Evolutionary conservation across 2,113 vertebrate species (phyloP).

Genomic region (Neogobius melanostomus): DNA sequence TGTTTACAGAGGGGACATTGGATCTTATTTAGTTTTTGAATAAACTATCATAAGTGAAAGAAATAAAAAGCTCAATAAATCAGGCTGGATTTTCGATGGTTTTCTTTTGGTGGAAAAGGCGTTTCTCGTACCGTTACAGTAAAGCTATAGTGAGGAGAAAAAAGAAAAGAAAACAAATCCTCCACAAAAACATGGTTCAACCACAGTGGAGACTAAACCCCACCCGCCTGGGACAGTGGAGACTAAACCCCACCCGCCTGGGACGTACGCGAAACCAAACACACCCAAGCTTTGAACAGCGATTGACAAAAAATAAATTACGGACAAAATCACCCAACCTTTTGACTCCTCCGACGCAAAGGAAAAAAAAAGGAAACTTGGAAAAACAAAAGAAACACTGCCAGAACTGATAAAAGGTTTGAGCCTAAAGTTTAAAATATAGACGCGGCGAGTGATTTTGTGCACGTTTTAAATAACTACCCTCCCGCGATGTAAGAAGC

Average conservation of each 20-base stretch:
- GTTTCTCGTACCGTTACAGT: background rate
- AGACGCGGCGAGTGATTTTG: background rate
- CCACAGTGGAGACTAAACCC: slow-evolving; percentile 20
- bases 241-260: slow-evolving; percentile 1
- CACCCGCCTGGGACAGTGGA: slow-evolving; percentile 10
- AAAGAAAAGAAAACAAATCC: background rate
- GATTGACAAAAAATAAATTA: slow-evolving; percentile 1
- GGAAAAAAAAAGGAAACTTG: background rate
- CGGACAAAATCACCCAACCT: background rate
- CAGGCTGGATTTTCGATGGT: too few relatives aligned
- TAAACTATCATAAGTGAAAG: too few relatives aligned
- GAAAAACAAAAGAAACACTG: too few relatives aligned
- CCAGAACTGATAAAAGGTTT: too few relatives aligned
- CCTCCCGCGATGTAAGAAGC: background rate
- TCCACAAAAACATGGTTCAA: slow-evolving; percentile 29
- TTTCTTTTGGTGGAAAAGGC: background rate
- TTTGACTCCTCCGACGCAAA: slow-evolving; percentile 14
- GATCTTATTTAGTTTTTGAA: too few relatives aligned
- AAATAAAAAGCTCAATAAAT: too few relatives aligned
- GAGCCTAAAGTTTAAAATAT: too few relatives aligned
- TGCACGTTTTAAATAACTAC: background rate
- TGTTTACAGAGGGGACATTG: too few relatives aligned
- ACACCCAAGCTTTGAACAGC: background rate
- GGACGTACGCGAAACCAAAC: slow-evolving; percentile 11
- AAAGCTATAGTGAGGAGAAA: background rate